These are phyloP conservation scores for Celastrina argiolus DNA, from an alignment of 2,888 invertebrate species.

Conservation along the genomic window DNA sequence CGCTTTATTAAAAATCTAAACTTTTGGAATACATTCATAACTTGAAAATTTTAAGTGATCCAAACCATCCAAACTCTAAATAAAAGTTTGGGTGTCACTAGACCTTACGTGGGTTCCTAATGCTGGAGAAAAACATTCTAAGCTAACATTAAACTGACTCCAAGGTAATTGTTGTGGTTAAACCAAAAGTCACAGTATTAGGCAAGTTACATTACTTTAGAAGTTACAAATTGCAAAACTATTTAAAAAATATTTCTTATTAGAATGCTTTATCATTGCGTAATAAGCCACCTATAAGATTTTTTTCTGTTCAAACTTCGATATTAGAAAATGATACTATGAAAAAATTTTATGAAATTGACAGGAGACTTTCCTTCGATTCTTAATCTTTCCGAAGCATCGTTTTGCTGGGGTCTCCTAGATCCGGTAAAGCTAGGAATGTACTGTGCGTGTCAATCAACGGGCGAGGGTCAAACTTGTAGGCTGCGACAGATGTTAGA, in stretches of 20 bases:
- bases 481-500: constrained; percentile 72
- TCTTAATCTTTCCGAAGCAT: neutral
- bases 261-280: neutral
- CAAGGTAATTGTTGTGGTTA: neutral
- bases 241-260: neutral
- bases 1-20: neutral
- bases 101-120: no score
- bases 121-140: neutral
- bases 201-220: neutral
- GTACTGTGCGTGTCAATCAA: constrained; percentile 26
- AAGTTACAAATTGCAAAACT: neutral
- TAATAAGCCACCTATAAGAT: neutral
- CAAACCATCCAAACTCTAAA: no score
- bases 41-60: neutral
- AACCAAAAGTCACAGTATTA: neutral
- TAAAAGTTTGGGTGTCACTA: no score
- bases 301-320: neutral
- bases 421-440: constrained; percentile 26
- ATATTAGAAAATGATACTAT: neutral
- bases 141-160: neutral
- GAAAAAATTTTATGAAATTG: neutral
- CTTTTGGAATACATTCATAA: neutral
- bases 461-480: constrained; percentile 42
- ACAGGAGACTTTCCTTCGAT: neutral
- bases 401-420: neutral